phyloP scores from a whole-genome alignment of 2,113 vertebrate genomes.

The Ophiodon elongatus region DNA sequence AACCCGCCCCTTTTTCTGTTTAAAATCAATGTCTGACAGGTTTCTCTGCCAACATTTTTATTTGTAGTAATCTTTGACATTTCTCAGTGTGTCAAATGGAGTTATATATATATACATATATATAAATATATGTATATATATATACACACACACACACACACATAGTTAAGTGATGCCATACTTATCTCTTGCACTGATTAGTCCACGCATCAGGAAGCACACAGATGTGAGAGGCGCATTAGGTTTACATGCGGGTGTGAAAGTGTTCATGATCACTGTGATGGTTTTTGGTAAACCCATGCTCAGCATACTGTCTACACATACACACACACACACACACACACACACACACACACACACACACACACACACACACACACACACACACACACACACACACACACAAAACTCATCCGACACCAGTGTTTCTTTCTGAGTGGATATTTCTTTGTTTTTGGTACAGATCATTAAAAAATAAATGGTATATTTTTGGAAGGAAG shows the following conservation, averaged over 20 bases:
- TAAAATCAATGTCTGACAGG: constrained; percentile 59
- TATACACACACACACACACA: constrained; percentile 8
- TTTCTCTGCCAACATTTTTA: too few species aligned
- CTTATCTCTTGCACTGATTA: constrained; percentile 74
- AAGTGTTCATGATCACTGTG: constrained; percentile 74
- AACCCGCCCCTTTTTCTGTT: constrained; percentile 53
- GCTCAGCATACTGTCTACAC: constrained; percentile 55
- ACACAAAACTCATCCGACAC: constrained; percentile 62
- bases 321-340: too few species aligned
- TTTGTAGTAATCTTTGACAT: constrained; percentile 72
- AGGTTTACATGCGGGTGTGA: constrained; percentile 48
- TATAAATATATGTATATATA: constrained; percentile 40
- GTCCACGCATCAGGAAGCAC: constrained; percentile 69
- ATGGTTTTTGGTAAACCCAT: constrained; percentile 56
- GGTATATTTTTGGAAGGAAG: constrained; percentile 87
- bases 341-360: too few species aligned
- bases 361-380: too few species aligned
- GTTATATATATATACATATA: constrained; percentile 25
- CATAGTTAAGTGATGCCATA: constrained; percentile 59
- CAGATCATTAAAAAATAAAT: constrained; percentile 85
- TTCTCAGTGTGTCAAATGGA: constrained; percentile 58
- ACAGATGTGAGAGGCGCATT: constrained; percentile 32
- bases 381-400: constrained; percentile 37
- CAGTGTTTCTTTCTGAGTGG: constrained; percentile 79
- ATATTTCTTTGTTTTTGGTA: constrained; percentile 79